Evolutionary conservation across 2,797 vertebrate genomes (phyloP), one percentile per base, ranked within the genome.

Genomic region (Decapterus maruadsi): DNA sequence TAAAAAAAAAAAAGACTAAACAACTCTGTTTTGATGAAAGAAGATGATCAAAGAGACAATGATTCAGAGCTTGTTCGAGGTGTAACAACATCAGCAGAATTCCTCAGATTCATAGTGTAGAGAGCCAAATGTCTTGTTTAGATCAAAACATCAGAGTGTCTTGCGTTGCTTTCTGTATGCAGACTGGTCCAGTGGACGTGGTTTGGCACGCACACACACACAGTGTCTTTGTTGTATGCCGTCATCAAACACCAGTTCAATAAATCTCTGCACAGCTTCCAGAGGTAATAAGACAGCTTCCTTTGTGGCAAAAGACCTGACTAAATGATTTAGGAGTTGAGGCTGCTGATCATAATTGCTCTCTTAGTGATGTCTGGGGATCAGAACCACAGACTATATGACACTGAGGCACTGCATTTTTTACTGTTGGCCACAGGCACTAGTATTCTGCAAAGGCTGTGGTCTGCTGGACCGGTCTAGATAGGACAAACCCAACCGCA

Each of bases 261-360:
- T 87, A 86, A 88, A 89, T 90, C 84, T 86, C 68, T 42, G 73
- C n/a, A 65, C 51, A 51, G 75, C 81, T 86, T 87, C 72, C 85
- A 85, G 75, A 67, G 65, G 67, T 87, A 90, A 90, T 89, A 80
- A 83, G 69, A 59, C 10, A 0, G 72, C 83, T 91, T 89, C 83
- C 84, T 83, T 81, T 90, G 92, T 84, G 82, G 80, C 77, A 79
- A 70, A 69, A 84, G 76, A 82, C 54, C 69, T 89, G 86, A 84
- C 84, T 71, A 80, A 62, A 90, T 92, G 87, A 93, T 93, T 92
- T 90, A 92, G 75, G 73, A 83, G 73, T 40, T 76, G 81, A 86
- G 88, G 84, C 74, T 76, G 50, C 45, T 64, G 78, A 83, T 84
- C 36, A 34, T 87, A 86, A 91, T 88, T 64, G 62, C 78, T 81